Evolutionary conservation across 2,113 vertebrate genomes (phyloP).

Genomic region (Pleuronectes platessa): DNA sequence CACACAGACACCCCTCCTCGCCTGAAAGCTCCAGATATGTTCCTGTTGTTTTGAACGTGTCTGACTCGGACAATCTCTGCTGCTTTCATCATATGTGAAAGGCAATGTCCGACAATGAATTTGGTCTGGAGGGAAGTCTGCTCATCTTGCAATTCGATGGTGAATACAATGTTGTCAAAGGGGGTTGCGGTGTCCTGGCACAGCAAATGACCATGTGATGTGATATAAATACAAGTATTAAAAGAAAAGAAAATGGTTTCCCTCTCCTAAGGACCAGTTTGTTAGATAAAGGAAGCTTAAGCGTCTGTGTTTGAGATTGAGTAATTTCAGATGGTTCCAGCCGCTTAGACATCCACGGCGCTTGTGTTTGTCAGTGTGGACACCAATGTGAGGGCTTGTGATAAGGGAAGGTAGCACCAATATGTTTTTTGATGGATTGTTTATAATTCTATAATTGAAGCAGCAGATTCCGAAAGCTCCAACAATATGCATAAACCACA

Average conservation of each 20-base stretch:
- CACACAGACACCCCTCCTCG: too few species aligned
- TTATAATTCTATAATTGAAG: conserved; percentile 13
- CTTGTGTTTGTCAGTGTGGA: conserved; percentile 35
- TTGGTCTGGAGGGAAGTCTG: conserved; percentile 3
- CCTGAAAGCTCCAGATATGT: too few species aligned
- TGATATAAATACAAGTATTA: too few species aligned
- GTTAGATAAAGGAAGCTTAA: conserved; percentile 36
- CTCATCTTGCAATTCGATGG: conserved; percentile 57
- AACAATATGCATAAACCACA: conserved; percentile 47
- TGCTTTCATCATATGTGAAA: too few species aligned
- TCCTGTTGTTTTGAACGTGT: too few species aligned
- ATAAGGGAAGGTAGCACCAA: conserved; percentile 40
- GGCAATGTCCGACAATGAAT: too few species aligned
- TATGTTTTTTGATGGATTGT: conserved; percentile 30
- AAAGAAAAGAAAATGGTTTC: conserved; percentile 17
- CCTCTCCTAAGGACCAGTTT: conserved; percentile 37
- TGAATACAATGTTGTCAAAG: conserved; percentile 39
- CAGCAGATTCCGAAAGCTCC: conserved; percentile 14
- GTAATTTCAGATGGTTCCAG: conserved; percentile 15
- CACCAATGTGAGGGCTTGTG: conserved; percentile 45
- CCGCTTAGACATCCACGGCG: conserved; percentile 13
- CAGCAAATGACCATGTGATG: conserved; percentile 28
- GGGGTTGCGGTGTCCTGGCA: background rate
- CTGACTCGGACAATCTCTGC: too few species aligned
- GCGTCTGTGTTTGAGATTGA: conserved; percentile 35